Evolutionary conservation across 2,888 invertebrate species (phyloP).

Genomic region (Willowsia nigromaculata): DNA sequence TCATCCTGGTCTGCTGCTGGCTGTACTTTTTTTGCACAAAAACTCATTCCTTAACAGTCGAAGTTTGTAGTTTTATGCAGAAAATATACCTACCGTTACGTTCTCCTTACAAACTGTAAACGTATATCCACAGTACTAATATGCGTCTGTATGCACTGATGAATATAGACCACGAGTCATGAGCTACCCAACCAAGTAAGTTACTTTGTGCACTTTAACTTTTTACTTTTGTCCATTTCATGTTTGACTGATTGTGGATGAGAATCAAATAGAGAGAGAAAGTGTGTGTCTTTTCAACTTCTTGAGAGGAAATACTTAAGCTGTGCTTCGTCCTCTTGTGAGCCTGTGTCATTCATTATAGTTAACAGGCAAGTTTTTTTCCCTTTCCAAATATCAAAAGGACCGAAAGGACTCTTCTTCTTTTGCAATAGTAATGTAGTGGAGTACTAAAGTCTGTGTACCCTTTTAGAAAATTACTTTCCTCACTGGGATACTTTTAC

Average conservation of each 20-base stretch:
- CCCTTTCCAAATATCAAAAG: background rate
- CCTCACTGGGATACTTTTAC: constrained; percentile 1
- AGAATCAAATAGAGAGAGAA: background rate
- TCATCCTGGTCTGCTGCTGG: background rate
- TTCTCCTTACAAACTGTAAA: background rate
- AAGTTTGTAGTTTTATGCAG: background rate
- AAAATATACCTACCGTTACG: background rate
- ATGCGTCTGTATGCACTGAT: too few species aligned
- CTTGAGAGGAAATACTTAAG: background rate
- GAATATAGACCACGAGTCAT: too few species aligned
- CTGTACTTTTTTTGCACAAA: background rate
- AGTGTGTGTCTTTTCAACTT: background rate
- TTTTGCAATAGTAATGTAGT: background rate
- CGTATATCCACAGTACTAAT: too few species aligned
- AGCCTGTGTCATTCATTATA: constrained; percentile 18
- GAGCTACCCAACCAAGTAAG: background rate
- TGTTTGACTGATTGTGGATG: constrained; percentile 31
- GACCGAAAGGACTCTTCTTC: background rate
- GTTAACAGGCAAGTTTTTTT: constrained; percentile 25
- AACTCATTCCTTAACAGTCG: background rate
- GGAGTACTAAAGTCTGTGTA: background rate
- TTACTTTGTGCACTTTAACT: background rate
- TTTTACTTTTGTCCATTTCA: constrained; percentile 35
- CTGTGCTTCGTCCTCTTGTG: background rate
- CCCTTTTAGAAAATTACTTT: constrained; percentile 37